phyloP scores from a whole-genome alignment of 2,888 invertebrate species.

The Patella depressa region DNA sequence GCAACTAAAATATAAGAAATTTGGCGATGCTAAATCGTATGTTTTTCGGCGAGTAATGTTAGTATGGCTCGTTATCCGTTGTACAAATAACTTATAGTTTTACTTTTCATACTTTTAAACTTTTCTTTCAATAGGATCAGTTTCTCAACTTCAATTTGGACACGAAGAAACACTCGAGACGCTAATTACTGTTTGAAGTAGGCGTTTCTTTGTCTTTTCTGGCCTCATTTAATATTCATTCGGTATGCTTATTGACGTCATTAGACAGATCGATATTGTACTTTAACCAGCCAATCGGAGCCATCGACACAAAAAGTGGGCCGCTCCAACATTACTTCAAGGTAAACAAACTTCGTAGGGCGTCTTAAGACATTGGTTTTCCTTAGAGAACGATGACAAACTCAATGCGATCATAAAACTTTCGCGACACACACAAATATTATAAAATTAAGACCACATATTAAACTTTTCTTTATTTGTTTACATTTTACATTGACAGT shows the following conservation, averaged over 20 bases:
- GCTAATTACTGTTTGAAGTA: neutral
- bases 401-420: no score
- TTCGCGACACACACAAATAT: neutral
- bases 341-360: neutral
- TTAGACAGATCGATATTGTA: neutral
- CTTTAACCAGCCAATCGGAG: neutral
- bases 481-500: conserved; percentile 33
- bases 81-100: no score
- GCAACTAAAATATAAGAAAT: no score
- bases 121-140: no score
- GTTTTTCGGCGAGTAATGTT: no score
- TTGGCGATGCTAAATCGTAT: no score
- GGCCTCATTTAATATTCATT: neutral
- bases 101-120: no score
- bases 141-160: no score
- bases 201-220: conserved; percentile 1
- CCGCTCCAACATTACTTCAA: conserved; percentile 2
- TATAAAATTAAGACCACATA: neutral
- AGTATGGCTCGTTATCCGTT: no score
- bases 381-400: no score
- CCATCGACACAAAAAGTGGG: conserved; percentile 13
- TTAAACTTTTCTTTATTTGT: conserved; percentile 10
- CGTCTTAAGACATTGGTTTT: neutral
- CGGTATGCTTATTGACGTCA: conserved; percentile 2
- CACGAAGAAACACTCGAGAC: no score